A percentile compares a stretch with the other conserved stretches of the same genome.
phyloP scores from a whole-genome alignment of 2,113 vertebrate species.

The Danionella cerebrum region DNA sequence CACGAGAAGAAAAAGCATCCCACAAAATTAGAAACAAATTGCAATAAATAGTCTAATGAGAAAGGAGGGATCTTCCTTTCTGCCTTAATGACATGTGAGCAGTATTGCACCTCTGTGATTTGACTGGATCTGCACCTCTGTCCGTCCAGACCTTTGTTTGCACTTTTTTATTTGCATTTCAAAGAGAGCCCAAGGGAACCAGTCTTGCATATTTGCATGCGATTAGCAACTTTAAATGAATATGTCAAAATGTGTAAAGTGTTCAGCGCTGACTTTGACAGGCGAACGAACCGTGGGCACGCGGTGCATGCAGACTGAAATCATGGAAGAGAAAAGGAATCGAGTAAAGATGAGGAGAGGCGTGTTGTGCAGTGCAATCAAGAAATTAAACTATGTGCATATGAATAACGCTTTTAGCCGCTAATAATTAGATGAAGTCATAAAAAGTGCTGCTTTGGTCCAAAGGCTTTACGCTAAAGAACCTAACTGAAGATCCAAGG shows the following conservation, averaged over 20 bases:
- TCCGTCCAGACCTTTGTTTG: constrained; percentile 62
- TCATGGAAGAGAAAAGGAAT: neutral
- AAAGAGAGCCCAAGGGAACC: constrained; percentile 61
- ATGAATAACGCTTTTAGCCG: constrained; percentile 28
- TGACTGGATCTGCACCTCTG: constrained; percentile 57
- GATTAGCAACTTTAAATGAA: constrained; percentile 71
- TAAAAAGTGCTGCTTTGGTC: constrained; percentile 37
- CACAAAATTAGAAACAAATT: constrained; percentile 36
- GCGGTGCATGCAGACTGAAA: neutral
- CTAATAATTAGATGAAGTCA: constrained; percentile 37
- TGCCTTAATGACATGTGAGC: constrained; percentile 57
- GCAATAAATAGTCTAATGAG: constrained; percentile 43
- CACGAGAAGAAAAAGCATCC: neutral
- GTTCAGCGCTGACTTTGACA: constrained; percentile 46
- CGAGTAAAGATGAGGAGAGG: neutral
- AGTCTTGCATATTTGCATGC: constrained; percentile 71
- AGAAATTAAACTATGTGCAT: constrained; percentile 27
- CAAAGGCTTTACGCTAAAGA: constrained; percentile 28
- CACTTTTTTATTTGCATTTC: constrained; percentile 67
- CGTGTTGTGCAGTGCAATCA: constrained; percentile 6
- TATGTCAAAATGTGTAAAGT: constrained; percentile 59
- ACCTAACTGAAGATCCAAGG: constrained; percentile 36
- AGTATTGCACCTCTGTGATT: constrained; percentile 51
- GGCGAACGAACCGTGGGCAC: neutral
- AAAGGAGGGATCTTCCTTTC: constrained; percentile 44